phyloP scores from a whole-genome alignment of 2,888 invertebrate genomes.

The Lasioglossum oenotherae region DNA sequence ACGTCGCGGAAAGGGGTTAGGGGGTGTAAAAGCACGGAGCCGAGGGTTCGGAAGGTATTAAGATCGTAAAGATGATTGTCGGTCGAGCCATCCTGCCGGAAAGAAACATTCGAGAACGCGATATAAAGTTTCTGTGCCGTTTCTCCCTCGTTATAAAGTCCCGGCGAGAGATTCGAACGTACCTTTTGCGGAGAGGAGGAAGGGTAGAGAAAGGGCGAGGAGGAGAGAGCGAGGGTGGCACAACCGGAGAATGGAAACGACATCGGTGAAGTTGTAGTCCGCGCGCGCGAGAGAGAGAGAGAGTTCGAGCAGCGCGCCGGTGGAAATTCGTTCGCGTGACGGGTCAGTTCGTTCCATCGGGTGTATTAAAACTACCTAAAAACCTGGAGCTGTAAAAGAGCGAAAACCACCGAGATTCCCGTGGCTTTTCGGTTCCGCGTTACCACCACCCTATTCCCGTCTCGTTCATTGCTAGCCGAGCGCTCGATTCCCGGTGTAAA shows the following conservation, averaged over 20 bases:
- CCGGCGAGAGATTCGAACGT: not conserved
- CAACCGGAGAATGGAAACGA: not conserved
- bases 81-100: not conserved
- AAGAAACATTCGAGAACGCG: constrained; percentile 8
- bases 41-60: not conserved
- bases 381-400: constrained; percentile 72
- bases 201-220: not conserved
- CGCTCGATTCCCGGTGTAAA: not conserved
- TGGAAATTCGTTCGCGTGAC: constrained; percentile 8
- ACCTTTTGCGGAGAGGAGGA: not conserved
- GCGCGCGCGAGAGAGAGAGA: not conserved
- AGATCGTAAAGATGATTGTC: constrained; percentile 9
- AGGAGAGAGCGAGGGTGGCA: not conserved
- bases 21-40: too few species aligned
- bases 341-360: constrained; percentile 11
- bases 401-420: constrained; percentile 72
- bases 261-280: constrained; percentile 5
- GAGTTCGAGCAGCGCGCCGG: not conserved
- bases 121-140: not conserved
- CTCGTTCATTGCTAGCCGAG: not conserved
- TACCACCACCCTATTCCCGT: constrained; percentile 22
- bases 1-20: not conserved
- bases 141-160: constrained; percentile 33
- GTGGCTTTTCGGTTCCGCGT: constrained; percentile 36
- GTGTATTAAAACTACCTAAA: constrained; percentile 79